Conservation (phyloP, 2,797 vertebrate species). For the Silurus lanzhouensis region DNA sequence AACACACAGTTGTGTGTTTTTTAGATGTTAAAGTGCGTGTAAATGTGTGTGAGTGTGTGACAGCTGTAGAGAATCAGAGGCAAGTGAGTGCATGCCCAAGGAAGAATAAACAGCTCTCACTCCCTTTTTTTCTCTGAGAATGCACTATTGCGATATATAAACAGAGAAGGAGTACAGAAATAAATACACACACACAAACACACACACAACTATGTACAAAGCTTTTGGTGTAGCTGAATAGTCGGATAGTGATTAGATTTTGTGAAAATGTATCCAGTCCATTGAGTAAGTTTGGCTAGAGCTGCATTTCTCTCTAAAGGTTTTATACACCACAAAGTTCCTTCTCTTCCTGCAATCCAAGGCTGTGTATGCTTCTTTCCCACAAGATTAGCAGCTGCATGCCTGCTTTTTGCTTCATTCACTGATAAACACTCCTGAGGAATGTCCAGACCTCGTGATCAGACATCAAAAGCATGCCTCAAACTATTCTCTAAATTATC, state of each 20-base stretch:
- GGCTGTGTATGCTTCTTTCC: slow-evolving; percentile 34
- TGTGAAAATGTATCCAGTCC: not conserved
- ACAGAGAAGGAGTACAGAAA: slow-evolving; percentile 7
- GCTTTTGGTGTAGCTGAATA: slow-evolving; percentile 22
- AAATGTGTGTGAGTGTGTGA: slow-evolving; percentile 14
- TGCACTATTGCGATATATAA: slow-evolving; percentile 30
- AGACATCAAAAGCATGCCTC: slow-evolving; percentile 28
- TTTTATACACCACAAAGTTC: slow-evolving; percentile 25
- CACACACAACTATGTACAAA: slow-evolving; percentile 2
- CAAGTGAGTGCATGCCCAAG: slow-evolving; percentile 31
- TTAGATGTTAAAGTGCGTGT: not conserved
- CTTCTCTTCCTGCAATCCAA: slow-evolving; percentile 14
- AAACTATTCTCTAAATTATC: slow-evolving; percentile 28
- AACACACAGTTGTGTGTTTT: slow-evolving; percentile 19
- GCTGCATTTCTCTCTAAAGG: not conserved
- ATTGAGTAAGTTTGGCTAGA: slow-evolving; percentile 7
- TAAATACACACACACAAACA: slow-evolving; percentile 26
- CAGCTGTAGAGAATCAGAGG: slow-evolving; percentile 43
- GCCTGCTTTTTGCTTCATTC: slow-evolving; percentile 13
- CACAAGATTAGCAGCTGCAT: slow-evolving; percentile 29
- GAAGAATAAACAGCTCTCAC: slow-evolving; percentile 38
- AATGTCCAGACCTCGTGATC: slow-evolving; percentile 35
- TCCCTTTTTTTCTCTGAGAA: slow-evolving; percentile 8
- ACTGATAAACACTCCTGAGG: slow-evolving; percentile 45
- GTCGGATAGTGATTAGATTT: slow-evolving; percentile 22